These are phyloP conservation scores for Drosophila infuscata DNA, from an alignment of 2,888 invertebrate genomes.

Conservation along the genomic window DNA sequence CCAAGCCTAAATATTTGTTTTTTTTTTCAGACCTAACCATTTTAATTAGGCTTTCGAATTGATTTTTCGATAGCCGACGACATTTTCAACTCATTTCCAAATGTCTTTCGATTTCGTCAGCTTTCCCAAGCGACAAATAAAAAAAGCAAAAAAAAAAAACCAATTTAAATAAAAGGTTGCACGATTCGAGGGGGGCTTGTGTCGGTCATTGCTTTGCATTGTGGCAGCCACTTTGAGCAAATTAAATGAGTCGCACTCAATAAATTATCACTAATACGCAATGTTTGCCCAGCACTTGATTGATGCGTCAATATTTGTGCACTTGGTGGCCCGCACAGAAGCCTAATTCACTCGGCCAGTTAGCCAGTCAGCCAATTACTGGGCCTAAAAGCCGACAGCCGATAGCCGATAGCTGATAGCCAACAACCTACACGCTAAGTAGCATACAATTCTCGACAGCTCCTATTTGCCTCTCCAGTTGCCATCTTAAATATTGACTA, in stretches of 20 bases:
- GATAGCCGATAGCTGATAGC: neutral
- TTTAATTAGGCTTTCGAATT: constrained; percentile 46
- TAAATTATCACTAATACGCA: constrained; percentile 77
- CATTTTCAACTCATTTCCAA: constrained; percentile 28
- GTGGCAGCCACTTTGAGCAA: constrained; percentile 34
- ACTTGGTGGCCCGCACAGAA: constrained; percentile 58
- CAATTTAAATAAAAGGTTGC: constrained; percentile 1
- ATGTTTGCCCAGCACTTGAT: constrained; percentile 75
- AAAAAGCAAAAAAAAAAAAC: neutral
- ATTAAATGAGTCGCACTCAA: constrained; percentile 70
- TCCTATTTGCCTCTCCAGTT: constrained; percentile 7
- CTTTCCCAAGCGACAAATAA: constrained; percentile 27
- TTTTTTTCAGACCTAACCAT: constrained; percentile 18
- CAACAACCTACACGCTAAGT: neutral
- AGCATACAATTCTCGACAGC: constrained; percentile 21
- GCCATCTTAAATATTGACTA: constrained; percentile 51
- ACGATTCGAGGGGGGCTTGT: constrained; percentile 8
- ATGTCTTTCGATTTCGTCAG: constrained; percentile 70
- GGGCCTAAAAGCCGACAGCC: constrained; percentile 15
- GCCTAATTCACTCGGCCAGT: constrained; percentile 21
- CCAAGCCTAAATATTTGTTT: constrained; percentile 1
- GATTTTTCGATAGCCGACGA: constrained; percentile 18
- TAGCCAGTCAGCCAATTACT: neutral
- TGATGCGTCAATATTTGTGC: constrained; percentile 77
- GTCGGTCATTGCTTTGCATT: constrained; percentile 40